Conservation (phyloP, 2,797 vertebrate genomes). For the Coendou prehensilis region DNA sequence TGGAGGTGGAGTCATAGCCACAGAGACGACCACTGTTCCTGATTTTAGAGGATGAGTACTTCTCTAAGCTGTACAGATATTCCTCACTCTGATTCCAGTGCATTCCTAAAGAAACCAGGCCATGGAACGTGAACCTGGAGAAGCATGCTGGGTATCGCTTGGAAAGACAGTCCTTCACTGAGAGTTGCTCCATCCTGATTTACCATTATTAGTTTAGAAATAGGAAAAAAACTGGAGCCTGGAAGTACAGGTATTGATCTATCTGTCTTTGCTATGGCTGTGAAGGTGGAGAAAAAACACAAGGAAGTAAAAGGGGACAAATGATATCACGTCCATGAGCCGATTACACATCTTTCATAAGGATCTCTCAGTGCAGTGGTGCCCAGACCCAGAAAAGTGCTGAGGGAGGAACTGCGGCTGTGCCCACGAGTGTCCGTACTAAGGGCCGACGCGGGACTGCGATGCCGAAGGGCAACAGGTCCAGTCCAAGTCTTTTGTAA, state of each 20-base stretch:
- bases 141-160: neutral
- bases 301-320: neutral
- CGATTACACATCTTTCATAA: neutral
- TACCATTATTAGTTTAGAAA: neutral
- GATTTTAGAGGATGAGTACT: neutral
- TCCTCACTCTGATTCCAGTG: neutral
- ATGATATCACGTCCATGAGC: neutral
- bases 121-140: neutral
- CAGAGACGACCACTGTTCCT: neutral
- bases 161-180: neutral
- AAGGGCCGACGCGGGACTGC: neutral
- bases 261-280: neutral
- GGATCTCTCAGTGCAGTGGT: neutral
- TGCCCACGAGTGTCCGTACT: neutral
- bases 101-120: constrained; percentile 10
- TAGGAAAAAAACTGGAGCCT: neutral
- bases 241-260: neutral
- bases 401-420: neutral
- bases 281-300: neutral
- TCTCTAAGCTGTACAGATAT: neutral
- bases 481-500: neutral
- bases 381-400: neutral
- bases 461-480: rapidly evolving
- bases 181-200: neutral
- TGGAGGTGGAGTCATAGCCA: neutral